These are phyloP conservation scores for Larimichthys polyactis DNA, from an alignment of 2,113 vertebrate species.

Conservation along the genomic window DNA sequence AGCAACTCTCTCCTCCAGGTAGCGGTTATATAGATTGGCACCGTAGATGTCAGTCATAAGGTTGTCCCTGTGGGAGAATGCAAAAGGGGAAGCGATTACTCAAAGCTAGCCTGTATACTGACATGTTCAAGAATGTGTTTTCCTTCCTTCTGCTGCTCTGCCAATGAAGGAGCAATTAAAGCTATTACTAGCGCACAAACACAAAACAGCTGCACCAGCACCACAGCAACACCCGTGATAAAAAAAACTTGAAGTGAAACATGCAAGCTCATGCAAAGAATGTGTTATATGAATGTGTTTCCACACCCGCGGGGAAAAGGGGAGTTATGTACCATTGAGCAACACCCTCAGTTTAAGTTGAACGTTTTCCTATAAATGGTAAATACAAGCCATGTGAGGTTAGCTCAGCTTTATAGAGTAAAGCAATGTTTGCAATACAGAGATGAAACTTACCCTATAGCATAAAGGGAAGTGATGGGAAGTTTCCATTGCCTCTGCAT, in stretches of 20 bases:
- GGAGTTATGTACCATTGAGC: neutral
- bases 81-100: neutral
- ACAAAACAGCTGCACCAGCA: neutral
- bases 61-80: conserved; percentile 85
- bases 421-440: neutral
- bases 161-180: neutral
- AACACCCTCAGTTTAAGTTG: neutral
- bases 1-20: conserved; percentile 83
- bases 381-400: neutral
- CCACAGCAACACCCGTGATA: neutral
- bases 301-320: neutral
- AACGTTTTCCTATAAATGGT: neutral
- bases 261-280: conserved; percentile 1
- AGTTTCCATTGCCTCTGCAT: conserved; percentile 83
- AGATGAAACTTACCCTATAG: conserved; percentile 86
- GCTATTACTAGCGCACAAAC: neutral
- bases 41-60: conserved; percentile 94
- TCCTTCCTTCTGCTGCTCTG: neutral
- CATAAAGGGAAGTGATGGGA: conserved; percentile 89
- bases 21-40: conserved; percentile 93
- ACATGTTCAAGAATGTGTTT: neutral
- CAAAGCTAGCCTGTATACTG: neutral
- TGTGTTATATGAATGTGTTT: neutral
- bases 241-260: conserved; percentile 45
- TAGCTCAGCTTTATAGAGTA: neutral